These are phyloP conservation scores for Pandemis heparana DNA, from an alignment of 2,888 invertebrate genomes.

Conservation along the genomic window DNA sequence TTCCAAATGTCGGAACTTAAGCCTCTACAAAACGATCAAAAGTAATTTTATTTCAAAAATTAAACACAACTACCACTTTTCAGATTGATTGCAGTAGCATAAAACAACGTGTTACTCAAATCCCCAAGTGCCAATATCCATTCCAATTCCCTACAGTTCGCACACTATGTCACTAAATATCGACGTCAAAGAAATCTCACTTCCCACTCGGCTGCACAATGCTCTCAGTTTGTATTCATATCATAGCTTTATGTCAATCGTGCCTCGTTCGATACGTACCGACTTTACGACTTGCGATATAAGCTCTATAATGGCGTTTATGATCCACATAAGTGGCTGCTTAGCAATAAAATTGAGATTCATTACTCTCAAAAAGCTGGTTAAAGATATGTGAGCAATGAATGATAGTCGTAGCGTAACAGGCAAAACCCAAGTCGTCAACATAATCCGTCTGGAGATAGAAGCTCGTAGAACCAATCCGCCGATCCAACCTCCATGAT, in stretches of 20 bases:
- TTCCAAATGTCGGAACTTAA: background rate
- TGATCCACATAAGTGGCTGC: conserved; percentile 2
- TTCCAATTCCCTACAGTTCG: background rate
- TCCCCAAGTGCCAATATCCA: background rate
- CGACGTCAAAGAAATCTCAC: conserved; percentile 26
- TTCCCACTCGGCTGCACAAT: conserved; percentile 22
- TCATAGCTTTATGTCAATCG: conserved; percentile 27
- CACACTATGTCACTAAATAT: conserved; percentile 21
- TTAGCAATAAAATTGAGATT: conserved; percentile 3
- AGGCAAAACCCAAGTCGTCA: background rate
- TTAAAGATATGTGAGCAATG: background rate
- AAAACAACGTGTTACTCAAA: background rate
- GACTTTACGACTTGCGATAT: conserved; percentile 21
- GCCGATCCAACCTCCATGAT: background rate
- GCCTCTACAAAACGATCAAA: background rate
- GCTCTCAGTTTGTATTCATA: conserved; percentile 45
- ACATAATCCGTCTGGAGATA: background rate
- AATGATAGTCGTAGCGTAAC: background rate
- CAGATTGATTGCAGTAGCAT: background rate
- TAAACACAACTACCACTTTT: no score
- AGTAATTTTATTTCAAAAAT: background rate
- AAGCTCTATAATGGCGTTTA: conserved; percentile 14
- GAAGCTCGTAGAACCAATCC: background rate
- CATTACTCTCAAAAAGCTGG: background rate
- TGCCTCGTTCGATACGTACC: conserved; percentile 32